These are phyloP conservation scores for Uria aalge DNA, from an alignment of 2,113 vertebrate species.

Conservation along the genomic window DNA sequence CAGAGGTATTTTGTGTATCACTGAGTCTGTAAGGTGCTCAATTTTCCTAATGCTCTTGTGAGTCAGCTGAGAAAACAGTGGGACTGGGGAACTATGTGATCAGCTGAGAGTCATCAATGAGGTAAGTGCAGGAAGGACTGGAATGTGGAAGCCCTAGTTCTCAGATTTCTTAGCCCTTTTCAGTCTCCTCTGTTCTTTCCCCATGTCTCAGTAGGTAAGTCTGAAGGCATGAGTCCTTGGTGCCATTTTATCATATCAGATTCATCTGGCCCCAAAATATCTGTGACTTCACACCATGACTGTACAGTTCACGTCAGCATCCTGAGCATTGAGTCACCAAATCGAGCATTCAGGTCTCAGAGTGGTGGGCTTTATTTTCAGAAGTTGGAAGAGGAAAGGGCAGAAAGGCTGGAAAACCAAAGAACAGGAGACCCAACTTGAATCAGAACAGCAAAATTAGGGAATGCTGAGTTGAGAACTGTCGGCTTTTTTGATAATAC, in stretches of 20 bases:
- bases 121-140: neutral
- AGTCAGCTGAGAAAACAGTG: neutral
- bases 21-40: neutral
- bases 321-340: neutral
- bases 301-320: neutral
- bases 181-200: neutral
- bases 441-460: neutral
- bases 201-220: accelerated
- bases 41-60: neutral
- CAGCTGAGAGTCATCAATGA: neutral
- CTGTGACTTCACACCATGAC: neutral
- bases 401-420: neutral
- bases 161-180: neutral
- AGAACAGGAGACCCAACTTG: neutral
- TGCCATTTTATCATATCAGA: neutral
- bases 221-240: neutral
- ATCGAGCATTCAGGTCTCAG: neutral
- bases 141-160: neutral
- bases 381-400: neutral
- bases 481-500: neutral
- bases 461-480: neutral
- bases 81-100: accelerated
- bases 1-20: neutral
- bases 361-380: neutral
- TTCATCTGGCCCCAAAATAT: neutral